Evolutionary conservation across 2,113 vertebrate species (phyloP), one percentile per base, ranked within the genome.

Genomic region (Eulemur rufifrons): DNA sequence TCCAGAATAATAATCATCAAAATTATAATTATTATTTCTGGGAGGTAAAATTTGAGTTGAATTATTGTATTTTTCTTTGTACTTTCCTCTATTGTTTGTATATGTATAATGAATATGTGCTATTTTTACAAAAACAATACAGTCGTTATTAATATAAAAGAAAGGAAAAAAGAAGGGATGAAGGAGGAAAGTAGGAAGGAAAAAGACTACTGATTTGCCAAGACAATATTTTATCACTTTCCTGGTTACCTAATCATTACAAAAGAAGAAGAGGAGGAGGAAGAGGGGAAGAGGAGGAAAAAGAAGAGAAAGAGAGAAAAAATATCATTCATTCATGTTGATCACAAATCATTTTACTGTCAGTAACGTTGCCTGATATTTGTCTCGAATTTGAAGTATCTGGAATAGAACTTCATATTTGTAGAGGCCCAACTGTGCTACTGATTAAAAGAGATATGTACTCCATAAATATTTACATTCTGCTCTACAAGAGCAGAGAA

Each of bases 391-490:
- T 88, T 96, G 95, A 89, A 97, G 69, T 95, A 77, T 94, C 86
- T 96, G 61, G 87, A 97, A 92, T n/a, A 97, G 92, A 95, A 89
- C 63, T 95, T 47, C 45, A 2, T 87, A 93, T 95, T 92, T 98
- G 82, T 39, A 84, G 89, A 96, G 91, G 52, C 63, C 89, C 96
- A 96, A 96, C 95, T 97, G 87, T 97, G 96, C 94, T 71, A 64
- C 96, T 96, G 96, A 97, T 95, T 97, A 97, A 94, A 95, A 74
- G 90, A 95, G 77, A 71, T 52, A 61, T 96, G 63, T 66, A 87
- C 85, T 95, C 91, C 76, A 95, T 95, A 96, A 97, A 98, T 97
- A 98, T 96, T 97, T 97, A 96, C 92, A 91, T 80, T 87, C 84
- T 87, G 25, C 63, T 96, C 83, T 87, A 89, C 34, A 45, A 97